A percentile compares a stretch with the other conserved stretches of the same genome.
Evolutionary conservation across 2,113 vertebrate species (phyloP).

Genomic region (Candoia aspera): DNA sequence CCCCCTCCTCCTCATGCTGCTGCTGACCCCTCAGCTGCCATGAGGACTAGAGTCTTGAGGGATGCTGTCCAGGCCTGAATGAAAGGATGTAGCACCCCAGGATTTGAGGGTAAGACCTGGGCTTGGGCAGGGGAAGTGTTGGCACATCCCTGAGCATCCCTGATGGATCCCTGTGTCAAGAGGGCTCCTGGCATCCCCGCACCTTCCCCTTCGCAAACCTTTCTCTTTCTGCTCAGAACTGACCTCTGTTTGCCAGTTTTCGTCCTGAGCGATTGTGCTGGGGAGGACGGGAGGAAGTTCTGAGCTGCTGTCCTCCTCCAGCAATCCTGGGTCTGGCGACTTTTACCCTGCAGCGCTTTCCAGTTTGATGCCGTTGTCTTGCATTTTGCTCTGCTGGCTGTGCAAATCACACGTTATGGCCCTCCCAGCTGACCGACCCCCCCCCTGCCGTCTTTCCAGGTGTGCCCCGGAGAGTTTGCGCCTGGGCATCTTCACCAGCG

Average conservation of each 20-base stretch:
- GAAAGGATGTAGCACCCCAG: not conserved
- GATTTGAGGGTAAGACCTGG: not conserved
- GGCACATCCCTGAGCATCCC: not conserved
- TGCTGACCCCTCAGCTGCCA: not conserved
- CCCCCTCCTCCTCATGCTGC: not conserved
- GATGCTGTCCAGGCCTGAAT: not conserved
- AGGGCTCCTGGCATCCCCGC: fast-evolving
- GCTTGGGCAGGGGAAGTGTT: not conserved
- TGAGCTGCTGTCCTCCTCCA: not conserved
- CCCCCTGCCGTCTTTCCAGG: constrained; percentile 63
- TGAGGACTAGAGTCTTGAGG: not conserved
- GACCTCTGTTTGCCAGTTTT: not conserved
- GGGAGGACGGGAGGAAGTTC: not conserved
- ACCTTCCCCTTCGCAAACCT: not conserved
- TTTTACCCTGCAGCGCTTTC: not conserved
- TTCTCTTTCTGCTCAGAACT: not conserved
- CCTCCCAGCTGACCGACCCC: not conserved
- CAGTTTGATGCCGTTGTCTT: not conserved
- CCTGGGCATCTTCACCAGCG: constrained; percentile 83
- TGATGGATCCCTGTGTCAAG: too few relatives aligned
- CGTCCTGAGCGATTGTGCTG: not conserved
- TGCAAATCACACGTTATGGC: not conserved
- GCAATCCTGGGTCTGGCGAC: not conserved
- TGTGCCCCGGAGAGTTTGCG: constrained; percentile 89
- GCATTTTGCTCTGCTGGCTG: not conserved